A percentile compares a stretch with the other conserved stretches of the same genome.
Conservation (phyloP, 1,140 invertebrate genomes). For the Galleria mellonella region DNA sequence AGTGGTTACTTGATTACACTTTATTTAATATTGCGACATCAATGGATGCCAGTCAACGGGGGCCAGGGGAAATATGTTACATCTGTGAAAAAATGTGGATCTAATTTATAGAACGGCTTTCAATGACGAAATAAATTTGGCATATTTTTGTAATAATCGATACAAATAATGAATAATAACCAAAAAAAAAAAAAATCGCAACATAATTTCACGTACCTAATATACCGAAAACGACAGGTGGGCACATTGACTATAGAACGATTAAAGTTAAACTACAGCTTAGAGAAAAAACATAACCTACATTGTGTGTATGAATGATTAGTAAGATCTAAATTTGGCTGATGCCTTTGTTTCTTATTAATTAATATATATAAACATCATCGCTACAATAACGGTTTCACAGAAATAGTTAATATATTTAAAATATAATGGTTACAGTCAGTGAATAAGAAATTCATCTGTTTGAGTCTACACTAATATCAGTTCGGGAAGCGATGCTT, state of each 20-base stretch:
- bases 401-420: too few relatives aligned
- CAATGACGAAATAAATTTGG: too few relatives aligned
- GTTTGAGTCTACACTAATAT: constrained; percentile 8
- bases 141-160: too few relatives aligned
- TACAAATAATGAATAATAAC: too few relatives aligned
- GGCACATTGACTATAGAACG: constrained; percentile 57
- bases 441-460: too few relatives aligned
- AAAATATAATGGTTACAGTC: too few relatives aligned
- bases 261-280: constrained; percentile 28
- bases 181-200: too few relatives aligned
- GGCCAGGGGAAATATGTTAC: too few relatives aligned
- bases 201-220: constrained; percentile 20
- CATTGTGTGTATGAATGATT: constrained; percentile 16
- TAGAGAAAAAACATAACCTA: constrained; percentile 23
- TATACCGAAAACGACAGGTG: constrained; percentile 47
- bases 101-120: too few relatives aligned
- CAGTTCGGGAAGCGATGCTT: constrained; percentile 14
- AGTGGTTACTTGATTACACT: not conserved
- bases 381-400: constrained; percentile 5
- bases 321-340: constrained; percentile 23
- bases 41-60: too few relatives aligned
- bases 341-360: constrained; percentile 14
- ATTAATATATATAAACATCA: not conserved
- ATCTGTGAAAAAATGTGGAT: too few relatives aligned
- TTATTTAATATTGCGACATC: not conserved